These are phyloP conservation scores for Myxocyprinus asiaticus DNA, from an alignment of 2,113 vertebrate genomes.

Conservation along the genomic window DNA sequence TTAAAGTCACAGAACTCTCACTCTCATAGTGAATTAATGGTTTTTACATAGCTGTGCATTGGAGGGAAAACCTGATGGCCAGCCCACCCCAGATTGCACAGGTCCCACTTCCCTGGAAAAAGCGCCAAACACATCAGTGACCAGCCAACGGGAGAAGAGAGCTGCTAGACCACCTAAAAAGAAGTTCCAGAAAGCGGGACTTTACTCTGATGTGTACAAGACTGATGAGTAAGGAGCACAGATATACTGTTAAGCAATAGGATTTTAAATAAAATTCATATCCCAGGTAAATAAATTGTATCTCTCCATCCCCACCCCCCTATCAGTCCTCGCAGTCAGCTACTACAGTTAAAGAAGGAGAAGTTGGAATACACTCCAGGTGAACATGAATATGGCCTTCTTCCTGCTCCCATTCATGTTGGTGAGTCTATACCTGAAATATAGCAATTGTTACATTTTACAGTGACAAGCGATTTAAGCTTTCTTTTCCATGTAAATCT, in stretches of 20 bases:
- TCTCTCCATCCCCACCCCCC: too few species aligned
- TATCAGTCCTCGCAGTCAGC: constrained; percentile 86
- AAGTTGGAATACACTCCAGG: constrained; percentile 93
- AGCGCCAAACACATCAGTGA: constrained; percentile 63
- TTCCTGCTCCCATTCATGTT: constrained; percentile 94
- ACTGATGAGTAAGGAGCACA: constrained; percentile 70
- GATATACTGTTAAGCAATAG: too few species aligned
- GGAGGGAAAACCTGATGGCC: constrained; percentile 75
- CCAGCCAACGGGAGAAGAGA: constrained; percentile 74
- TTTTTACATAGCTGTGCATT: constrained; percentile 67
- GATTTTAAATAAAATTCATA: too few species aligned
- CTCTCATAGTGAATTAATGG: constrained; percentile 29
- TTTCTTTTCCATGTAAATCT: too few species aligned
- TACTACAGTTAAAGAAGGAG: constrained; percentile 94
- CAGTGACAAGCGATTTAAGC: too few species aligned
- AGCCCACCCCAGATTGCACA: constrained; percentile 62
- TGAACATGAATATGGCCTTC: constrained; percentile 91
- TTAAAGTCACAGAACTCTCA: neutral
- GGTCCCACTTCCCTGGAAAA: constrained; percentile 63
- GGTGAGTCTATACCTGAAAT: constrained; percentile 76
- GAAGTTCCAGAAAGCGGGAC: constrained; percentile 82
- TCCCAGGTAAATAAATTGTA: too few species aligned
- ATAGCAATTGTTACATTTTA: too few species aligned
- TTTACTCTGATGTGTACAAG: constrained; percentile 81
- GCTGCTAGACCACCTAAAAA: constrained; percentile 77